Evolutionary conservation across 2,888 invertebrate species (phyloP).

Genomic region (Hirtodrosophila trivittata): DNA sequence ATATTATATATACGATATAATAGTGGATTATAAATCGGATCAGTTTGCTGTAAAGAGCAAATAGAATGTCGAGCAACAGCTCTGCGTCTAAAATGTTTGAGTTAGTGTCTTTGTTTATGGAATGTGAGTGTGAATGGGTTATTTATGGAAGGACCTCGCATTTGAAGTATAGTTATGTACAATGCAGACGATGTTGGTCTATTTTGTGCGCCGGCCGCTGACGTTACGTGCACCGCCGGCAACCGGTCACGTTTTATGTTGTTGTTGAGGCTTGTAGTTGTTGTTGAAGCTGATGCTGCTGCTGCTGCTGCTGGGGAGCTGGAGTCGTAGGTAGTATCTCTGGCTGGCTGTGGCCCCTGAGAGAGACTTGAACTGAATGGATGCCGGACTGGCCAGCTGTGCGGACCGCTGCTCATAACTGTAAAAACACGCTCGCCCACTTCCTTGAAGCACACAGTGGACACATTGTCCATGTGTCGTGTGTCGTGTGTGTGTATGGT

Average conservation of each 20-base stretch:
- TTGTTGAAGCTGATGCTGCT: constrained; percentile 4
- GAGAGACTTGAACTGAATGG: constrained; percentile 8
- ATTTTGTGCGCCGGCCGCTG: constrained; percentile 51
- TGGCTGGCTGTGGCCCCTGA: constrained; percentile 7
- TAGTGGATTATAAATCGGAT: no score
- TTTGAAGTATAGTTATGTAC: constrained; percentile 18
- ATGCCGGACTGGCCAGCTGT: constrained; percentile 64
- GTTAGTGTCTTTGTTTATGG: not conserved
- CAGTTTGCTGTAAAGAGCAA: no score
- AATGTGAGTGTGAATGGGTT: not conserved
- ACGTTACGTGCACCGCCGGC: constrained; percentile 55
- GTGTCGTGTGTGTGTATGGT: constrained; percentile 23
- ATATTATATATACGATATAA: no score
- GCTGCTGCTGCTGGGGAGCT: constrained; percentile 22
- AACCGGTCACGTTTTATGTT: constrained; percentile 71
- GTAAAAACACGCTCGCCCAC: constrained; percentile 81
- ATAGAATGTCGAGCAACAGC: no score
- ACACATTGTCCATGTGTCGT: constrained; percentile 52
- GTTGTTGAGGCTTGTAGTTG: constrained; percentile 19
- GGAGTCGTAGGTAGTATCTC: constrained; percentile 23
- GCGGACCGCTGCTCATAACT: constrained; percentile 69
- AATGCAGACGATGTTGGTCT: constrained; percentile 36
- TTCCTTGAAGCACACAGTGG: constrained; percentile 55
- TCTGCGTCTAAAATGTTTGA: no score
- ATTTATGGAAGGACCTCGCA: constrained; percentile 34